Base-by-base conservation (phyloP, 2,113 vertebrate species). In the Poeciliopsis occidentalis region DNA sequence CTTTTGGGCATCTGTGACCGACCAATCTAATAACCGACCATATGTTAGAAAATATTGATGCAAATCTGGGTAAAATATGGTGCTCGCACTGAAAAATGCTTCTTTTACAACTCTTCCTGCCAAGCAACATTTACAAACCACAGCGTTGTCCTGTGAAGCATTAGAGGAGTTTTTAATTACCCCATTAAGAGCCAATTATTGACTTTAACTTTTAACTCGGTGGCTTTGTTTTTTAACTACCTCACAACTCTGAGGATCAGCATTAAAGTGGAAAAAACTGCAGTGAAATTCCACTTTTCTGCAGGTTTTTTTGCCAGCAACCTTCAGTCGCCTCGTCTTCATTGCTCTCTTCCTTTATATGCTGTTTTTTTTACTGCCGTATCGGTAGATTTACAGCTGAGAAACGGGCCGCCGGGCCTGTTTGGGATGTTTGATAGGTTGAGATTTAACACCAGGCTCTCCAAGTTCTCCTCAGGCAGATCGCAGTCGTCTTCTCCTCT, bases 371-470 rank as follows among this genome's bases (percentile, higher is more conserved):
- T 80, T 65, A 41, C 29, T n/a, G 51, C 26, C 41, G 60, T 51
- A 69, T 83, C 39, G 67, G 54, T 60, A 54, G 67, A 82, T 77
- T 75, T 82, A 39, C 41, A 66, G 12, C 64, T 41, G 60, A 8
- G 31, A 17, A 32, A 64, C 51, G n/a, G 39, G 41, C 69, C 39
- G 60, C 47, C 24, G 12, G 69, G 51, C 67, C 8, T 17, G 29
- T 75, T 67, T 68, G 62, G 34, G 26, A 47, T 8, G 75, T 80
- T 73, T 81, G 76, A 88, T 73, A 85, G 76, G 71, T 26, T 73
- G 68, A 67, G 67, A 84, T 86, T 89, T 84, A 71, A 86, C 67
- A 65, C 79, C 74, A 76, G 82, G 76, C 54, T 30, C 81, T 60
- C 12, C 26, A 17, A 26, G 47, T 29, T 41, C 60, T 29, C 87